Conservation (phyloP, 2,113 vertebrate genomes). For the Percopsis transmontana region DNA sequence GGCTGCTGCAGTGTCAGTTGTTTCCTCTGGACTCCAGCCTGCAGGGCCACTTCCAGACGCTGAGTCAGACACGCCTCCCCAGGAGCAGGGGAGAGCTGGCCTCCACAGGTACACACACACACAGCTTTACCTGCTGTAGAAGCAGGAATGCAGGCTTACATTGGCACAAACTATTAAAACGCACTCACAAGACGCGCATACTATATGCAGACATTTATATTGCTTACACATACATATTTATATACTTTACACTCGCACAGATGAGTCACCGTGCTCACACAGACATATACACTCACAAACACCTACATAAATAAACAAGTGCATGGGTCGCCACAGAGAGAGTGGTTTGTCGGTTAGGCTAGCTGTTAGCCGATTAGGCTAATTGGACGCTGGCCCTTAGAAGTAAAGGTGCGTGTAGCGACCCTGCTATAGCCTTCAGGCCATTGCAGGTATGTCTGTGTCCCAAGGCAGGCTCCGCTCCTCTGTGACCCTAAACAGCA, state of each 20-base stretch:
- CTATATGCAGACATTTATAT: too few species aligned
- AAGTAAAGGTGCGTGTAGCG: too few species aligned
- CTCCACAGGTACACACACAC: conserved; percentile 78
- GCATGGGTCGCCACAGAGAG: conserved; percentile 51
- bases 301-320: not conserved
- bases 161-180: not conserved
- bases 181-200: not conserved
- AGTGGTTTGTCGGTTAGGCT: conserved; percentile 42
- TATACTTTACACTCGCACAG: not conserved
- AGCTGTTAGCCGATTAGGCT: too few species aligned
- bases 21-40: conserved; percentile 89
- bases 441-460: too few species aligned
- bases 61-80: conserved; percentile 92
- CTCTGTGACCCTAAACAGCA: too few species aligned
- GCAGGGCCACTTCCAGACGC: conserved; percentile 94
- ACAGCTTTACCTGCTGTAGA: not conserved
- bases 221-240: not conserved
- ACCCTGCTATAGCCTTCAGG: too few species aligned
- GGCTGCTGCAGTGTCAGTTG: conserved; percentile 94
- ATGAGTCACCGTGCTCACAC: not conserved
- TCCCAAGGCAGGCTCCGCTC: too few species aligned
- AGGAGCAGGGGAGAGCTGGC: conserved; percentile 88
- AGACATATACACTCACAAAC: not conserved
- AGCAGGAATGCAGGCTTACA: too few species aligned
- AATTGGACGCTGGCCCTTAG: too few species aligned